Evolutionary conservation across 2,113 vertebrate species (phyloP).

Genomic region (Zingel zingel): DNA sequence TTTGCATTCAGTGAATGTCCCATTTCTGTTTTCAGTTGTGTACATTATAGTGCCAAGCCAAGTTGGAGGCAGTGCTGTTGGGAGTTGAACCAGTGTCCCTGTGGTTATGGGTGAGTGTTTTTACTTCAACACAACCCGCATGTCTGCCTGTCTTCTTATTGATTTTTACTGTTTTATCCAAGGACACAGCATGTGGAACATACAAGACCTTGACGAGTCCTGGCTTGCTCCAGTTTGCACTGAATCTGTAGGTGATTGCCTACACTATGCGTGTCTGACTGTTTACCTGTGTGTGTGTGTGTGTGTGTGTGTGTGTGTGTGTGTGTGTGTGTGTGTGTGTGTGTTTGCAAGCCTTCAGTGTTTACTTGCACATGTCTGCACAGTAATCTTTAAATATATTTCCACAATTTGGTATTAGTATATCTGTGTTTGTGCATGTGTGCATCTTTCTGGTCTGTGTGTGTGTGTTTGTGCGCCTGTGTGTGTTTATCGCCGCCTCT

Average conservation of each 20-base stretch:
- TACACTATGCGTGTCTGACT: background rate
- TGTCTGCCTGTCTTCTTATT: conserved; percentile 25
- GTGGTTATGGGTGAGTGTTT: background rate
- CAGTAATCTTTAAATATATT: conserved; percentile 24
- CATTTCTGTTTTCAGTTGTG: background rate
- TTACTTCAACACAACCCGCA: conserved; percentile 3
- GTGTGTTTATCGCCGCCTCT: conserved; percentile 31
- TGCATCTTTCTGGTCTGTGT: background rate
- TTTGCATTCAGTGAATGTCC: no score
- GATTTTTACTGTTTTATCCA: conserved; percentile 51
- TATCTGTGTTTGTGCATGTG: conserved; percentile 24
- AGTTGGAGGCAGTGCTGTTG: background rate
- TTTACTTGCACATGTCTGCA: background rate
- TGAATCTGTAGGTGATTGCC: conserved; percentile 35
- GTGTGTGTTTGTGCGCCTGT: conserved; percentile 1
- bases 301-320: background rate
- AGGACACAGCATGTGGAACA: conserved; percentile 51
- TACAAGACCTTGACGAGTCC: conserved; percentile 43
- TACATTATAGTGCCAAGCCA: no score
- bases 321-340: background rate
- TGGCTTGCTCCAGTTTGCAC: conserved; percentile 16
- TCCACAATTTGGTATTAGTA: conserved; percentile 4
- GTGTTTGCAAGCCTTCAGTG: background rate
- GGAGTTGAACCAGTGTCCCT: background rate
- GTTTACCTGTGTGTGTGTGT: background rate